Conservation (phyloP, 2,113 vertebrate species). For the Lophura nycthemera region DNA sequence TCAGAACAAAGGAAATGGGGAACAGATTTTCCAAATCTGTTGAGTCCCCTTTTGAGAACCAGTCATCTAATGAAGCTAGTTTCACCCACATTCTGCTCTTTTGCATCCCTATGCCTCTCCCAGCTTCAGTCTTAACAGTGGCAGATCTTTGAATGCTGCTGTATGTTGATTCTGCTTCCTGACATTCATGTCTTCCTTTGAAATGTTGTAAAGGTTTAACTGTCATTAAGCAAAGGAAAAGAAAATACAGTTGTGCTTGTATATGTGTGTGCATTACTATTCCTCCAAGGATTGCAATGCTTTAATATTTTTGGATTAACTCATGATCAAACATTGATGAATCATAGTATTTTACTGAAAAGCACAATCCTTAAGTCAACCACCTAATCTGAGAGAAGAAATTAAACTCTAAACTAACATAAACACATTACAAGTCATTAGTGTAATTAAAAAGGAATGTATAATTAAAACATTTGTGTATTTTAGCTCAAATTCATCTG, state of each 20-base stretch:
- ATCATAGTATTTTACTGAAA: conserved; percentile 83
- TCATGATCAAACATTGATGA: conserved; percentile 85
- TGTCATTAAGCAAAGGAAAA: background rate
- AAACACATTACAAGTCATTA: conserved; percentile 88
- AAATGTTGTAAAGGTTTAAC: background rate
- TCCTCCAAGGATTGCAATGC: conserved; percentile 60
- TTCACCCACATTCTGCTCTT: background rate
- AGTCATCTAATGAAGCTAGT: background rate
- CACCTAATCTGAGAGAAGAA: conserved; percentile 86
- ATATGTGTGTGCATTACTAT: conserved; percentile 41
- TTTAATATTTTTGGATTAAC: conserved; percentile 80
- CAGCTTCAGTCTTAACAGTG: background rate
- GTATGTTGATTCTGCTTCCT: background rate
- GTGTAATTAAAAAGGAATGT: conserved; percentile 88
- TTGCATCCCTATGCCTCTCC: accelerated
- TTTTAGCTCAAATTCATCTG: conserved; percentile 86
- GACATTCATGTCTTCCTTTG: background rate
- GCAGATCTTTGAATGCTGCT: background rate
- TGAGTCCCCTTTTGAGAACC: background rate
- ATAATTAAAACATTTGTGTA: conserved; percentile 90
- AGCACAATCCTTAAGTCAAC: conserved; percentile 84
- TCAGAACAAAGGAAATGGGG: background rate
- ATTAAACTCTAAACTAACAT: conserved; percentile 88
- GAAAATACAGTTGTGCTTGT: conserved; percentile 26
- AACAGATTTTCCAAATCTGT: background rate